These are phyloP conservation scores for Corydoras maculifer DNA, from an alignment of 2,113 vertebrate species.

Conservation along the genomic window DNA sequence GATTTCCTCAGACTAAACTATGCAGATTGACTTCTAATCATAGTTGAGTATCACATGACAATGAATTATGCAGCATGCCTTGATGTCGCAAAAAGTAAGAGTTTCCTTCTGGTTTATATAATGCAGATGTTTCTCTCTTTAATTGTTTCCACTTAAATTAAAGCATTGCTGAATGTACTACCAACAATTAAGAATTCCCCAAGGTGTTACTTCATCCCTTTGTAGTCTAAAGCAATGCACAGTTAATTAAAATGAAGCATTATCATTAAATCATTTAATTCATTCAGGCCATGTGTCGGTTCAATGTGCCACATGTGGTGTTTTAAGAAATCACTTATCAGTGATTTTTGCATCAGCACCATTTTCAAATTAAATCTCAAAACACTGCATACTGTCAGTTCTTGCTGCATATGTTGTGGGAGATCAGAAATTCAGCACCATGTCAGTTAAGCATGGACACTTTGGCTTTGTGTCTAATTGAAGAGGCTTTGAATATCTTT, in stretches of 20 bases:
- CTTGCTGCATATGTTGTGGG: not conserved
- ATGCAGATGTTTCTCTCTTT: slow-evolving; percentile 13
- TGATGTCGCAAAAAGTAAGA: not conserved
- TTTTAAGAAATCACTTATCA: slow-evolving; percentile 15
- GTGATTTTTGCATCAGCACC: slow-evolving; percentile 12
- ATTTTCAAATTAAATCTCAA: not conserved
- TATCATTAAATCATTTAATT: slow-evolving; percentile 36
- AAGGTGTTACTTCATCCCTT: slow-evolving; percentile 21
- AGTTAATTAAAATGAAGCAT: slow-evolving; percentile 40
- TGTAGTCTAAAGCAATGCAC: slow-evolving; percentile 27
- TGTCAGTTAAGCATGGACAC: slow-evolving; percentile 5
- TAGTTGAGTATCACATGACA: slow-evolving; percentile 5
- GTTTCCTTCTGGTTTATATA: not conserved
- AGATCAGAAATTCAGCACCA: not conserved
- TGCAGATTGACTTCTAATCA: slow-evolving; percentile 17
- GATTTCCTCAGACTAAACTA: slow-evolving; percentile 9
- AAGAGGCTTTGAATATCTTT: slow-evolving; percentile 35
- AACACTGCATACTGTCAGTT: not conserved
- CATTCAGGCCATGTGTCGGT: slow-evolving; percentile 17
- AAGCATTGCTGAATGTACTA: slow-evolving; percentile 25
- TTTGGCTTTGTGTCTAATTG: slow-evolving; percentile 32
- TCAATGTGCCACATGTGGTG: not conserved
- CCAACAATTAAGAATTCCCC: slow-evolving; percentile 33
- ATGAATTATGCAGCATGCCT: slow-evolving; percentile 12
- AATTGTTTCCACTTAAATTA: slow-evolving; percentile 21